Evolutionary conservation across 1,140 invertebrate species (phyloP).

Genomic region (Papilio helenus): DNA sequence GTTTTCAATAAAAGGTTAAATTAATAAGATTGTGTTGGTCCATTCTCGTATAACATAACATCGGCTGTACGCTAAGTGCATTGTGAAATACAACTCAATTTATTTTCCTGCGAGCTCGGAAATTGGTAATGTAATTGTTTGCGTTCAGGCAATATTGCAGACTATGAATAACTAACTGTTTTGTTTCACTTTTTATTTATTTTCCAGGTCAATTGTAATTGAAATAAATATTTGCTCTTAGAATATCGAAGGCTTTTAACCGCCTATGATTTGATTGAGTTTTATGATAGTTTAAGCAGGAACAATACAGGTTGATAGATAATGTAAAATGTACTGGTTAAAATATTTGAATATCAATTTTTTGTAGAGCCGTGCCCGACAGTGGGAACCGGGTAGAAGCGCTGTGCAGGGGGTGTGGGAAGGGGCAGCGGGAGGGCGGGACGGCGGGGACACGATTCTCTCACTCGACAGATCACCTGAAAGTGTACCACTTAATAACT

Average conservation of each 20-base stretch:
- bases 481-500: slow-evolving; percentile 82
- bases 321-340: no score
- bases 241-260: neutral
- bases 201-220: neutral
- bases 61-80: slow-evolving; percentile 39
- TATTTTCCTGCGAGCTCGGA: slow-evolving; percentile 38
- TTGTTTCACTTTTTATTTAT: slow-evolving; percentile 24
- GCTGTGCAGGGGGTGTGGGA: slow-evolving; percentile 32
- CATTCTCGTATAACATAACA: slow-evolving; percentile 36
- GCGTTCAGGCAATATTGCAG: slow-evolving; percentile 26
- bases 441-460: slow-evolving; percentile 67
- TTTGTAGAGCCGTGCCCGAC: slow-evolving; percentile 51
- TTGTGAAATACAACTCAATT: slow-evolving; percentile 41
- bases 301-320: no score
- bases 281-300: neutral
- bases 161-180: slow-evolving; percentile 29
- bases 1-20: slow-evolving; percentile 9
- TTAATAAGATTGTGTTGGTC: slow-evolving; percentile 5
- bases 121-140: slow-evolving; percentile 40
- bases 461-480: slow-evolving; percentile 81
- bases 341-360: slow-evolving; percentile 12
- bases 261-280: neutral
- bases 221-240: neutral
- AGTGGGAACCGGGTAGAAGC: slow-evolving; percentile 53
- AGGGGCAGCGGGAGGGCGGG: slow-evolving; percentile 44